Percentiles rank a stretch among this genome's conserved stretches.
phyloP scores from a whole-genome alignment of 2,113 vertebrate species.

The Sakesphorus luctuosus region DNA sequence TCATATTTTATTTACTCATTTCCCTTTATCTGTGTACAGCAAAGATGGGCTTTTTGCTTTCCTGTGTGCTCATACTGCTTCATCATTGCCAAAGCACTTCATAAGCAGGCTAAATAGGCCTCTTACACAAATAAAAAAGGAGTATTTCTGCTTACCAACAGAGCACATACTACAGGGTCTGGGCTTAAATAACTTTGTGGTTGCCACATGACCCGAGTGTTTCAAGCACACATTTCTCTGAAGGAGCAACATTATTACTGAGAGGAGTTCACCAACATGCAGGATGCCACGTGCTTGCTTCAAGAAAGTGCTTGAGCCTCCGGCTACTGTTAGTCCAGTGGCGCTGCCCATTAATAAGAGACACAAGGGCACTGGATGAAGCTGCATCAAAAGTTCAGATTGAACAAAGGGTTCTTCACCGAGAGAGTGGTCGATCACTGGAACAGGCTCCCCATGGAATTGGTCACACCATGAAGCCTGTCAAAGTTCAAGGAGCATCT shows the following conservation, averaged over 20 bases:
- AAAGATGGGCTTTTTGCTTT: neutral
- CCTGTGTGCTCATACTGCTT: neutral
- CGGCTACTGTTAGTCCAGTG: neutral
- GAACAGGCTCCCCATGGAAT: neutral
- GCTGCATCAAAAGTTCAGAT: neutral
- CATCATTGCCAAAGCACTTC: neutral
- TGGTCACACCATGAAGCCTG: neutral
- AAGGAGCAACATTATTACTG: neutral
- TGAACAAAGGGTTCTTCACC: neutral
- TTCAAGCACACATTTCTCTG: neutral
- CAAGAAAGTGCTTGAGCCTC: neutral
- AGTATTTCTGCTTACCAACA: neutral
- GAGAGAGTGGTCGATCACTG: neutral
- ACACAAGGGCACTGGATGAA: neutral
- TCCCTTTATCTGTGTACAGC: conserved; percentile 7
- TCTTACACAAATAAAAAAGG: neutral
- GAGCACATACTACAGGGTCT: neutral
- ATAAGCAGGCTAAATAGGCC: conserved; percentile 25
- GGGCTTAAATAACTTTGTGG: neutral
- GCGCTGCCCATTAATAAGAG: neutral
- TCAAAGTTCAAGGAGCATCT: neutral
- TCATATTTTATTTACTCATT: conserved; percentile 10
- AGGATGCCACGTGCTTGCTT: neutral
- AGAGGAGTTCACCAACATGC: neutral
- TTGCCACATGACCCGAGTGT: neutral